Conservation (phyloP, 1,140 invertebrate species). For the Oscheius sp. region DNA sequence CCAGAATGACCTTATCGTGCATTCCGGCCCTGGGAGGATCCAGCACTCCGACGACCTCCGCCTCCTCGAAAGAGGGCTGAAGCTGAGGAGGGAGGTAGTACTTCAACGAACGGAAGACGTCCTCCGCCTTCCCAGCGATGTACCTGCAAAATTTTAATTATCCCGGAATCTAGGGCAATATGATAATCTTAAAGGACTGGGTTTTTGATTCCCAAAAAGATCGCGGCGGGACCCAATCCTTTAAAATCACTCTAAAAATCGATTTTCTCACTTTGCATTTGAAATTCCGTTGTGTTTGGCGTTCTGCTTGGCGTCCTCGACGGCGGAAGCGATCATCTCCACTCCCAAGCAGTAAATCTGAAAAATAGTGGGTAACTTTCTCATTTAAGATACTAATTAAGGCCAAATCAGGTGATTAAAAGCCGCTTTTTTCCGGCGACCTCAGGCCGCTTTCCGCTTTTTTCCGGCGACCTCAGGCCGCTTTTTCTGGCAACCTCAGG, state of each 20-base stretch:
- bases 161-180: too few relatives aligned
- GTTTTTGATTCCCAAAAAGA: too few relatives aligned
- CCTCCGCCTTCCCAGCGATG: slow-evolving; percentile 84
- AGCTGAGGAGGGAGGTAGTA: slow-evolving; percentile 22
- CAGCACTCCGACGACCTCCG: slow-evolving; percentile 81
- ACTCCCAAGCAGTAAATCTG: slow-evolving; percentile 70
- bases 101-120: slow-evolving; percentile 69
- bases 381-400: not conserved
- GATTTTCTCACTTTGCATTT: not conserved
- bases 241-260: too few relatives aligned
- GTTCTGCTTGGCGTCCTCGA: slow-evolving; percentile 85
- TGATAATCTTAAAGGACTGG: too few relatives aligned
- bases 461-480: too few relatives aligned
- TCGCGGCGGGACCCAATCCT: too few relatives aligned
- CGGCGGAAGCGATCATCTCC: slow-evolving; percentile 80
- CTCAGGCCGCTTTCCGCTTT: too few relatives aligned
- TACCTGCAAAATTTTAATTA: slow-evolving; percentile 72
- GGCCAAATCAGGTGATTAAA: not conserved
- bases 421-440: too few relatives aligned
- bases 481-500: too few relatives aligned
- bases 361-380: not conserved
- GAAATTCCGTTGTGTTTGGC: slow-evolving; percentile 70
- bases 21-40: slow-evolving; percentile 80
- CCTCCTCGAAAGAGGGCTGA: slow-evolving; percentile 40
- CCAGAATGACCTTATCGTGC: slow-evolving; percentile 53